phyloP scores from a whole-genome alignment of 64 coral and sea anemone genomes.

The Actinia equina region DNA sequence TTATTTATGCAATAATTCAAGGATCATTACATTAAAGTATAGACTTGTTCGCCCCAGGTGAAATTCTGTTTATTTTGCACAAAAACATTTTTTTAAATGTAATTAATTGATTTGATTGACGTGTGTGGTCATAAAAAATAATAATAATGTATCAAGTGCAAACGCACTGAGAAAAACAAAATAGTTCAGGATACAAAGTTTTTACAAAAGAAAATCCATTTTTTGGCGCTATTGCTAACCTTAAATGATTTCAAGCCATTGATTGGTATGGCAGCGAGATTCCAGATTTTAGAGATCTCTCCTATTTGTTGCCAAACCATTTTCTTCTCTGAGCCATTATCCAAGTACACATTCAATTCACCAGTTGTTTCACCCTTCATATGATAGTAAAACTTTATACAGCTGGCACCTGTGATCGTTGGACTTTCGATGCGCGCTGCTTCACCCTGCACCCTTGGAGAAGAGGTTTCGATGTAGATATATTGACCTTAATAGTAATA shows the following conservation, averaged over 20 bases:
- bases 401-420: background rate
- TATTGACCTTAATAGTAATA: background rate
- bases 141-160: too few species aligned
- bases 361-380: conserved; percentile 43
- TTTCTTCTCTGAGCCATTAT: background rate
- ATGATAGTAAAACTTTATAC: conserved; percentile 44
- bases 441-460: conserved; percentile 29
- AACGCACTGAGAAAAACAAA: background rate
- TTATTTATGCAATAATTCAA: too few species aligned
- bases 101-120: too few species aligned
- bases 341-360: conserved; percentile 12
- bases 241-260: background rate
- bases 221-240: background rate
- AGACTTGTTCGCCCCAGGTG: too few species aligned
- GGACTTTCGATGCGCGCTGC: conserved; percentile 17
- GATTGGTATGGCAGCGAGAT: background rate
- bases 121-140: too few species aligned
- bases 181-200: too few species aligned
- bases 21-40: too few species aligned
- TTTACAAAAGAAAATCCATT: too few species aligned
- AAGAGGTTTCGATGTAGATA: conserved; percentile 46
- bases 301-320: conserved; percentile 14
- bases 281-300: background rate
- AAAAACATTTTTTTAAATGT: too few species aligned
- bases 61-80: too few species aligned